Conservation (phyloP, 92 coral and sea anemone genomes). For the Heliopora coerulea region DNA sequence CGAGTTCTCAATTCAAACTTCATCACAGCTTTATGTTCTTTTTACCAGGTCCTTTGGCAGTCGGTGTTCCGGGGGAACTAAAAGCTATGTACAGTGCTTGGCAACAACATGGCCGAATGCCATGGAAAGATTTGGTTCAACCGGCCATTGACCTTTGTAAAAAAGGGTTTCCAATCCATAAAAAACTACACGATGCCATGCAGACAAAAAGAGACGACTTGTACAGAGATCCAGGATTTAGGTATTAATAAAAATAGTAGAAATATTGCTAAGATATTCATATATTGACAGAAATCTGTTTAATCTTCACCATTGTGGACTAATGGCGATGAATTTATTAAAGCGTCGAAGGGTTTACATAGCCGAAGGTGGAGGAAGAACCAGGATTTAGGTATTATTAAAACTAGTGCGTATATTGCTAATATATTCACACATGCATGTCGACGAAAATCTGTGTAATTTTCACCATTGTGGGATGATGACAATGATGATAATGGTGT, state of each 20-base stretch:
- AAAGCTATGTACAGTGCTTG: conserved; percentile 73
- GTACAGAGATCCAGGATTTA: conserved; percentile 60
- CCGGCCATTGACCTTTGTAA: conserved; percentile 74
- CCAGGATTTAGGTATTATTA: conserved; percentile 65
- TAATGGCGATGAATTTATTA: no score
- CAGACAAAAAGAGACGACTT: conserved; percentile 27
- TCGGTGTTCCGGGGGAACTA: conserved; percentile 84
- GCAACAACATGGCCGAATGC: conserved; percentile 65
- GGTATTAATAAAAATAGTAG: conserved; percentile 40
- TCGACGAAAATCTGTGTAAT: no score
- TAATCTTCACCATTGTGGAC: no score
- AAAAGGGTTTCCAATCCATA: conserved; percentile 64
- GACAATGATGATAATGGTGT: no score
- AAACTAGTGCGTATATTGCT: background rate
- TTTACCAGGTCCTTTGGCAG: conserved; percentile 54
- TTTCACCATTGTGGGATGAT: no score
- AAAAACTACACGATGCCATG: conserved; percentile 55
- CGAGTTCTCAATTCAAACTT: no score
- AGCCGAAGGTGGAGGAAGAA: conserved; percentile 55
- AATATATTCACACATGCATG: no score
- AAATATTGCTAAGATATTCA: no score
- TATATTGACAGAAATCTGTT: no score
- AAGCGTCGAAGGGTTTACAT: no score
- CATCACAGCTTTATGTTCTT: background rate
- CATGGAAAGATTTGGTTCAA: conserved; percentile 76